Evolutionary conservation across 2,888 invertebrate genomes (phyloP), one percentile per base, ranked within the genome.

Genomic region (Acanthosepion esculentum): DNA sequence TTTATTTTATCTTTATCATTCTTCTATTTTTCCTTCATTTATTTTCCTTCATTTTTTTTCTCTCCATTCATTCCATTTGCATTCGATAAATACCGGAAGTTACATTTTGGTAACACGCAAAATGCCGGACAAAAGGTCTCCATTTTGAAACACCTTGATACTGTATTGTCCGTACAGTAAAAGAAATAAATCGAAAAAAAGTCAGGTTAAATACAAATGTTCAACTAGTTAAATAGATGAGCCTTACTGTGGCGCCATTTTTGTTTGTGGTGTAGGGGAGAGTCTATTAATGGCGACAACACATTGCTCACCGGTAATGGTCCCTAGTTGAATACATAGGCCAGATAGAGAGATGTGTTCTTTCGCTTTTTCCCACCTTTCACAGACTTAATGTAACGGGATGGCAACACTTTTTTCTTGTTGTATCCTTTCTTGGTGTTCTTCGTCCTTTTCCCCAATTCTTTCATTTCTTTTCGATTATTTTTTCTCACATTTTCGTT

Each of bases 1-100:
- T 78, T 33, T 78, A n/a, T 41, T 41, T 41, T 41, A 41, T 41
- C 41, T 41, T 41, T 41, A 41, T 41, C 41, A 41, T 41, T 41
- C 41, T 41, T 41, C 41, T 41, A 41, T 41, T 41, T 78, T 78
- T n/a, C 12, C 12, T 78, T n/a, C 15, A 33, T 33, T 33, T 1
- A 15, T n/a, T 18, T 33, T 10, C 1, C 4, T 78, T n/a, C 8
- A 33, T 78, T 78, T 78, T 10, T n/a, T n/a, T 33, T n/a, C 3
- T 78, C 18, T n/a, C n/a, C 12, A 78, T 33, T 78, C n/a, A 12
- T 33, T 78, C 78, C 78, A 78, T 78, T n/a, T 78, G 78, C 78
- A n/a, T 78, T 78, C 78, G 78, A 78, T 78, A 78, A 78, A 78
- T 33, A 78, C 78, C 78, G 78, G 78, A 78, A 78, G 78, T 78